Percentiles rank a stretch among this genome's conserved stretches.
These are phyloP conservation scores for Zaprionus capensis DNA, from an alignment of 1,140 invertebrate genomes.

Conservation along the genomic window DNA sequence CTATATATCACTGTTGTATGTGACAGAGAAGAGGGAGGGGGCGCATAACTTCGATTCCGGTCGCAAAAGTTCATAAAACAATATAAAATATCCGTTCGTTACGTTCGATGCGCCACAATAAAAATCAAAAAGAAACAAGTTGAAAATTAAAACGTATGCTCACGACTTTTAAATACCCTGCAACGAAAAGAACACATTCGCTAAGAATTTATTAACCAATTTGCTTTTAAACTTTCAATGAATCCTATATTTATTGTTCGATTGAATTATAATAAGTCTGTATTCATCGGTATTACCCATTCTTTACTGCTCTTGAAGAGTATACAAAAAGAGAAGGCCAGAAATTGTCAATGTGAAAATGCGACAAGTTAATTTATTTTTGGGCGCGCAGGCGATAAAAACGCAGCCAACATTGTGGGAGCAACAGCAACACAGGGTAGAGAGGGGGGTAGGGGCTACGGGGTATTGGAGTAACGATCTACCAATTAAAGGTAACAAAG, in stretches of 20 bases:
- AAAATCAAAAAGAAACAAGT: constrained; percentile 22
- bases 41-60: constrained; percentile 38
- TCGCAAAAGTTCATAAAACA: constrained; percentile 71
- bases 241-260: neutral
- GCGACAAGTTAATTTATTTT: constrained; percentile 74
- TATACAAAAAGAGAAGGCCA: constrained; percentile 45
- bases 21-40: neutral
- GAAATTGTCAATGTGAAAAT: constrained; percentile 69
- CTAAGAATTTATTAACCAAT: neutral
- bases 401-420: constrained; percentile 32
- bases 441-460: constrained; percentile 3
- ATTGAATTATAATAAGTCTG: too few species aligned
- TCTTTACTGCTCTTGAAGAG: neutral
- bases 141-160: neutral
- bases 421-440: constrained; percentile 14
- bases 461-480: constrained; percentile 36
- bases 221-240: neutral
- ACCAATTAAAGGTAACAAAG: constrained; percentile 79
- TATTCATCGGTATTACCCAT: too few species aligned
- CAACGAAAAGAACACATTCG: neutral
- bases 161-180: constrained; percentile 1
- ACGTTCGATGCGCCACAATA: constrained; percentile 28
- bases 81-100: constrained; percentile 65
- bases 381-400: constrained; percentile 39
- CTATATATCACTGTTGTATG: constrained; percentile 9